Base-by-base conservation (phyloP, 2,797 vertebrate species). In the Lithobates sylvaticus region DNA sequence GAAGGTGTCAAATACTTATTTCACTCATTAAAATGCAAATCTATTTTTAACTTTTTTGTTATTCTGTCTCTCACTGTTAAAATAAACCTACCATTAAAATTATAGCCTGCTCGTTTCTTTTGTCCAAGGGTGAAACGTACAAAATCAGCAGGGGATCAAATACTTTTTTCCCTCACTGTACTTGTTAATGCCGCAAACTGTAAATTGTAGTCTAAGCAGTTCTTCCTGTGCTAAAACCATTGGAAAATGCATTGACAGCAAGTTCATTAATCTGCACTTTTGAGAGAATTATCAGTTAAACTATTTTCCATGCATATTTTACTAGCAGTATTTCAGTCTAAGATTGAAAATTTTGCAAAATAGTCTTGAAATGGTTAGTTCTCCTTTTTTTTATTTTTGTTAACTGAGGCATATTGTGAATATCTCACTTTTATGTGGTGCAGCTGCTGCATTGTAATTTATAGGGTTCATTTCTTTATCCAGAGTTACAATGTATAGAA, bases 361-460 rank as follows among this genome's bases (percentile, higher is more conserved):
- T 81, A 70, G 39, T 34, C 61, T 69, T 39, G n/a, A 61, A 80
- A 58, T 68, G 32, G 77, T 75, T 74, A 69, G 39, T 42, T 73
- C 15, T 61, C 50, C 74, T 76, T 76, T 83, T 65, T 32, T 36
- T 74, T 75, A 68, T 68, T 68, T 76, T 80, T 75, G 75, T 84
- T 80, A 80, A 69, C 86, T 71, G n/a, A 75, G 76, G 47, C 81
- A 87, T 54, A 87, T 84, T 87, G 86, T 69, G 70, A 80, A 80
- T 87, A 79, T 87, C 84, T 80, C 26, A 84, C 76, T 87, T 84
- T 87, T 87, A 87, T 87, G 86, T 87, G 81, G 76, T 84, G 81
- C 86, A 87, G 86, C 86, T 87, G 86, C 47, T 83, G 68, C 81
- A 80, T 70, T 80, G 71, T 84, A 87, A 87, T 87, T 87, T 87